A percentile compares a stretch with the other conserved stretches of the same genome.
Evolutionary conservation across 2,113 vertebrate species (phyloP).

Genomic region (Amazona guildingii): DNA sequence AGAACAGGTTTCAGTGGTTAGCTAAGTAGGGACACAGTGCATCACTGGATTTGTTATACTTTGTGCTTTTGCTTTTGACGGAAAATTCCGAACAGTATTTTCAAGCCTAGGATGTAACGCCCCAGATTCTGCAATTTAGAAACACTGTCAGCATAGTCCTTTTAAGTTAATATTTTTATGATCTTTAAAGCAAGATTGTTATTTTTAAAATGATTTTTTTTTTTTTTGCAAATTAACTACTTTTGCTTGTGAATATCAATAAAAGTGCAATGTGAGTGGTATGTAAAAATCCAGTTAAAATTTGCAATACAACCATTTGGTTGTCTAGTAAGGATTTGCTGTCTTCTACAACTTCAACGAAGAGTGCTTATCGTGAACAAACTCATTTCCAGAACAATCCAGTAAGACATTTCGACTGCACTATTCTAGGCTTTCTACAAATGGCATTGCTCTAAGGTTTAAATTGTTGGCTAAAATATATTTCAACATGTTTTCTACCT

Average conservation of each 20-base stretch:
- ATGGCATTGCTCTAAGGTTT: background rate
- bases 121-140: background rate
- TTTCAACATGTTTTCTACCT: background rate
- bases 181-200: background rate
- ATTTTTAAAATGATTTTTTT: background rate
- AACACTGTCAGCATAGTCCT: background rate
- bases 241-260: background rate
- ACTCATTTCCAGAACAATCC: background rate
- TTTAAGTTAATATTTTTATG: background rate
- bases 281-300: background rate
- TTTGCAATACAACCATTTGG: background rate
- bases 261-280: background rate
- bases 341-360: background rate
- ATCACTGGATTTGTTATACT: background rate
- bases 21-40: rapidly evolving
- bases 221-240: background rate
- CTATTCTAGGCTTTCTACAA: background rate
- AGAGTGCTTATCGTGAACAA: background rate
- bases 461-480: background rate
- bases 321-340: background rate
- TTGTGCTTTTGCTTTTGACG: background rate
- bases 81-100: background rate
- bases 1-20: background rate
- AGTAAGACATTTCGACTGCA: background rate
- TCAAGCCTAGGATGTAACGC: background rate